Percentiles rank a stretch among this genome's conserved stretches.
These are phyloP conservation scores for Columbina picui DNA, from an alignment of 2,113 vertebrate genomes.

Conservation along the genomic window DNA sequence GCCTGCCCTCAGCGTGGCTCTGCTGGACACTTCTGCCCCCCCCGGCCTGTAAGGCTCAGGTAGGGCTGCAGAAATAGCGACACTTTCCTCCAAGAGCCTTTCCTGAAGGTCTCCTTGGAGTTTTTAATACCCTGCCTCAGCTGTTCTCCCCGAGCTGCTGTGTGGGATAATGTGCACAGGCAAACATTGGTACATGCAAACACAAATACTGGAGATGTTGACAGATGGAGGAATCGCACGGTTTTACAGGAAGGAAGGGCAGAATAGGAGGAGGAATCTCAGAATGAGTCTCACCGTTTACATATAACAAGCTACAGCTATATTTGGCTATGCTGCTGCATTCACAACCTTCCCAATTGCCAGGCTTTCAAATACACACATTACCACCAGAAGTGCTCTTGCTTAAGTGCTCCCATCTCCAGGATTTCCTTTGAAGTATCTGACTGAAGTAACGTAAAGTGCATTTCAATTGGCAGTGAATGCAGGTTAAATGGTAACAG, in stretches of 20 bases:
- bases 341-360: constrained; percentile 68
- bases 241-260: constrained; percentile 17
- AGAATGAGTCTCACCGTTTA: constrained; percentile 40
- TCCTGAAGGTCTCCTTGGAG: not conserved
- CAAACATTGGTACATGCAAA: not conserved
- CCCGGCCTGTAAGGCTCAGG: not conserved
- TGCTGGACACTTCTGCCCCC: not conserved
- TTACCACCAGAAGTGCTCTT: constrained; percentile 73
- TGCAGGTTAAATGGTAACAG: constrained; percentile 69
- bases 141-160: not conserved
- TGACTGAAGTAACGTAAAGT: constrained; percentile 73
- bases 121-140: not conserved
- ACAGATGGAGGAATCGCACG: constrained; percentile 31
- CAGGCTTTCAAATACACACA: constrained; percentile 68
- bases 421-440: constrained; percentile 72
- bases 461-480: constrained; percentile 71
- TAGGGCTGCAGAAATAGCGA: not conserved
- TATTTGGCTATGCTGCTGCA: constrained; percentile 58
- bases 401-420: constrained; percentile 71
- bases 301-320: constrained; percentile 49
- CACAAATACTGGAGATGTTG: not conserved
- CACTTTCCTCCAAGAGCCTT: not conserved
- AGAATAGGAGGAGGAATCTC: constrained; percentile 33
- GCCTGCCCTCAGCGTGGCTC: not conserved
- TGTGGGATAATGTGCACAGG: not conserved